These are phyloP conservation scores for Lypha dubia DNA, from an alignment of 2,888 invertebrate genomes.

Conservation along the genomic window DNA sequence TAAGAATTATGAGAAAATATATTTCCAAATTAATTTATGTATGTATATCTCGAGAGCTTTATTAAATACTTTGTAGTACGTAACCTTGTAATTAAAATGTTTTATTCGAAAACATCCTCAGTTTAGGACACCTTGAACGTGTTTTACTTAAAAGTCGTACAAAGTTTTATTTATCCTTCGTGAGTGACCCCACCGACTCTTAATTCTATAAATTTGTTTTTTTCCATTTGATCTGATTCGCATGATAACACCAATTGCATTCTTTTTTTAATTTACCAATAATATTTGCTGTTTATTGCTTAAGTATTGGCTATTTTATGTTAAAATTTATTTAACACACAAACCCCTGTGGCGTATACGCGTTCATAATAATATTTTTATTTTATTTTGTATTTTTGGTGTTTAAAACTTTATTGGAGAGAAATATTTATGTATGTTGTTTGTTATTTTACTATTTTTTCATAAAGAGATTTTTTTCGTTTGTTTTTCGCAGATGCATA, in stretches of 20 bases:
- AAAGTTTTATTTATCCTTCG: too few species aligned
- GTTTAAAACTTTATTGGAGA: not conserved
- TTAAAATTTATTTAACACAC: conserved; percentile 40
- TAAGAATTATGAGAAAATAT: too few species aligned
- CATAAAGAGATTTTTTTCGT: conserved; percentile 12
- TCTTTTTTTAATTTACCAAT: not conserved
- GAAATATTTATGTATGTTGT: not conserved
- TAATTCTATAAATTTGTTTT: too few species aligned
- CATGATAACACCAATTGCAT: conserved; percentile 9
- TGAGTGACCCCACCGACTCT: too few species aligned
- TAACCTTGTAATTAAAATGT: too few species aligned
- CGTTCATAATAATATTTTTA: conserved; percentile 33
- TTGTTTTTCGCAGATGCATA: not conserved
- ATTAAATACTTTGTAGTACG: too few species aligned
- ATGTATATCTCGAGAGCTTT: too few species aligned
- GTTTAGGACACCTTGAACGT: too few species aligned
- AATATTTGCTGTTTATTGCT: not conserved
- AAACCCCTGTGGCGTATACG: conserved; percentile 57
- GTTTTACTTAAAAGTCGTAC: too few species aligned
- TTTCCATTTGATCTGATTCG: conserved; percentile 17
- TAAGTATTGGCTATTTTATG: conserved; percentile 20
- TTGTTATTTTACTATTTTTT: conserved; percentile 1
- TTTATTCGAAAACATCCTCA: too few species aligned
- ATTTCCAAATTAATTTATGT: too few species aligned
- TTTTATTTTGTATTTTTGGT: not conserved